A percentile compares a stretch with the other conserved stretches of the same genome.
phyloP scores from a whole-genome alignment of 2,113 vertebrate species.

The Accipiter cooperii region DNA sequence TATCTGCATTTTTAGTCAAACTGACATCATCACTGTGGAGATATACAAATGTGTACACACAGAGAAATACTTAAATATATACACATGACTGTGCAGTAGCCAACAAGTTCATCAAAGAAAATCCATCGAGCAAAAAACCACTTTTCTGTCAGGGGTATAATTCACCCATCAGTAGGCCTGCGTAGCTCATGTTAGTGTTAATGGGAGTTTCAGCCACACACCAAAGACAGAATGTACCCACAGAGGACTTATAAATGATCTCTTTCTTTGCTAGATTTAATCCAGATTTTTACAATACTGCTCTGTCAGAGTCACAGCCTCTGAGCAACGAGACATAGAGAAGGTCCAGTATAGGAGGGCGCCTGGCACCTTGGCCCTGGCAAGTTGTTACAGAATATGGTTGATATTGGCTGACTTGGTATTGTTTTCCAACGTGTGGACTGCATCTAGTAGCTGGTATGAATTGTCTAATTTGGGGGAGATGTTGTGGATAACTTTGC shows the following conservation, averaged over 20 bases:
- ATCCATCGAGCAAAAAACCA: slow-evolving; percentile 35
- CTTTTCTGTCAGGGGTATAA: slow-evolving; percentile 46
- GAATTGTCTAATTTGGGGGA: neutral
- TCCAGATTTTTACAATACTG: slow-evolving; percentile 11
- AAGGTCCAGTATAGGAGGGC: neutral
- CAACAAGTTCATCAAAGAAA: slow-evolving; percentile 41
- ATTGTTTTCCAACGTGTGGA: neutral
- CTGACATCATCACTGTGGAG: slow-evolving; percentile 62
- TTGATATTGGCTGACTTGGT: neutral
- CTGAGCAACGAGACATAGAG: neutral
- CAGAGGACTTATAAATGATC: slow-evolving; percentile 13
- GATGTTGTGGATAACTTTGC: neutral
- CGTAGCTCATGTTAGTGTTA: slow-evolving; percentile 27
- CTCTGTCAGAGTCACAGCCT: neutral
- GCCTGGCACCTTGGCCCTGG: neutral
- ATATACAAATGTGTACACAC: slow-evolving; percentile 26
- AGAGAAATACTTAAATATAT: slow-evolving; percentile 56
- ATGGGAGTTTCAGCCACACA: slow-evolving; percentile 36
- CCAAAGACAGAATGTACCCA: neutral
- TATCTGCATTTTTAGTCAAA: slow-evolving; percentile 69
- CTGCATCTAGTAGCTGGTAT: neutral
- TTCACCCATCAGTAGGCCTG: slow-evolving; percentile 47
- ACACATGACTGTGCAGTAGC: slow-evolving; percentile 51
- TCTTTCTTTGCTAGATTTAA: slow-evolving; percentile 40
- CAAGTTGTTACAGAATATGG: neutral